Percentiles rank a stretch among this genome's conserved stretches.
Conservation (phyloP, 2,888 invertebrate species). For the Hololepta plana region DNA sequence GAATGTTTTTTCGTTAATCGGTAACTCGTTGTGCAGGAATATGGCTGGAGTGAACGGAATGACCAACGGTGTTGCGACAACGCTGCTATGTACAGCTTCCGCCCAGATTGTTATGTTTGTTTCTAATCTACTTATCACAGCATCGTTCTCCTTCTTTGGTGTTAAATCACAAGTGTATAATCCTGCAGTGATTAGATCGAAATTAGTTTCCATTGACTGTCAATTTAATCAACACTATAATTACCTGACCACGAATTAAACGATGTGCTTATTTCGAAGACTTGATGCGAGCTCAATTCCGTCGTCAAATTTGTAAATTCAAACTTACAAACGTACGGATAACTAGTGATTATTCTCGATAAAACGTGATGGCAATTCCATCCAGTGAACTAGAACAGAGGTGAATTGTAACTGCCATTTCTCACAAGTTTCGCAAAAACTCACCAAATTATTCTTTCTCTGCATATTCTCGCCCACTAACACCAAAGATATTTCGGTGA, state of each 20-base stretch:
- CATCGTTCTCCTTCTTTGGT: slow-evolving; percentile 14
- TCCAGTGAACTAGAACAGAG: slow-evolving; percentile 19
- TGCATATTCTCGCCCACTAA: slow-evolving; percentile 15
- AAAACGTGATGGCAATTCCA: slow-evolving; percentile 19
- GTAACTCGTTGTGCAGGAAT: slow-evolving; percentile 15
- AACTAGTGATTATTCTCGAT: slow-evolving; percentile 14
- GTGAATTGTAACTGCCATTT: too few relatives aligned
- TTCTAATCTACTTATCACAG: slow-evolving; percentile 17
- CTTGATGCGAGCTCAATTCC: slow-evolving; percentile 16
- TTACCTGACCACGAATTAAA: too few relatives aligned
- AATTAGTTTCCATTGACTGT: not conserved
- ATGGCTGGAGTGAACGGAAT: slow-evolving; percentile 24
- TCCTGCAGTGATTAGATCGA: slow-evolving; percentile 13
- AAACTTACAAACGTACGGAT: slow-evolving; percentile 24
- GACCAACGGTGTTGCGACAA: slow-evolving; percentile 15
- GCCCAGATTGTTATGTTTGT: slow-evolving; percentile 22
- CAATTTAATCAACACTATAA: not conserved
- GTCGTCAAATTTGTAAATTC: slow-evolving; percentile 19
- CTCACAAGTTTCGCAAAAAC: slow-evolving; percentile 3
- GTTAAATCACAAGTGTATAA: slow-evolving; percentile 23
- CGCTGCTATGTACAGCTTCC: slow-evolving; percentile 15
- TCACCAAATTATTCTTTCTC: slow-evolving; percentile 22
- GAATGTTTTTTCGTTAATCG: slow-evolving; percentile 10
- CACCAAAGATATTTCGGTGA: slow-evolving; percentile 18
- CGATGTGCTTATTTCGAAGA: too few relatives aligned